These are phyloP conservation scores for Microcebus ravelobensis DNA, from an alignment of 2,113 vertebrate genomes.

Conservation along the genomic window DNA sequence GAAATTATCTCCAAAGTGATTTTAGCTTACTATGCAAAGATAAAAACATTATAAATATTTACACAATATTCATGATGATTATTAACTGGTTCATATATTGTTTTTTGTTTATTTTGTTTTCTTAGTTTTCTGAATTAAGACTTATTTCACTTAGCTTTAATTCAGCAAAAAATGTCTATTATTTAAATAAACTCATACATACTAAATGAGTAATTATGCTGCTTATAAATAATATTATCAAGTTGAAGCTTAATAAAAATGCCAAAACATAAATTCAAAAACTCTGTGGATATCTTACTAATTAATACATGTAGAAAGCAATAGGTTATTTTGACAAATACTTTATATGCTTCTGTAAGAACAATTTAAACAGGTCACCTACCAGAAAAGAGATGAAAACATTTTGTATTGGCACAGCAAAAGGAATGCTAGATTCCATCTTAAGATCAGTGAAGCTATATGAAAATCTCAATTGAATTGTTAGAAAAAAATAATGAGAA, in stretches of 20 bases:
- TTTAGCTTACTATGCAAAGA: neutral
- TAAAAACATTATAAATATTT: neutral
- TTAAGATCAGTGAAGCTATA: constrained; percentile 64
- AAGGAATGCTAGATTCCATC: constrained; percentile 28
- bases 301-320: neutral
- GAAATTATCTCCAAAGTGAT: neutral
- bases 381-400: neutral
- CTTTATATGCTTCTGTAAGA: neutral
- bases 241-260: neutral
- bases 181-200: neutral
- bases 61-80: neutral
- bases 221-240: neutral
- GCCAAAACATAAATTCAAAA: neutral
- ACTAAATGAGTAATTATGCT: neutral
- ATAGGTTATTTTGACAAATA: neutral
- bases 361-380: neutral
- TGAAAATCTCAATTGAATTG: constrained; percentile 49
- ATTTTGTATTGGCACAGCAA: constrained; percentile 26
- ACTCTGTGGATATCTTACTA: neutral
- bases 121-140: neutral
- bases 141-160: no score
- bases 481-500: constrained; percentile 78
- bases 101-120: neutral
- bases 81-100: neutral
- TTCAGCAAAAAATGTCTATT: neutral